These are phyloP conservation scores for Aphelenchoides avenae DNA, from an alignment of 1,140 invertebrate species.

Conservation along the genomic window DNA sequence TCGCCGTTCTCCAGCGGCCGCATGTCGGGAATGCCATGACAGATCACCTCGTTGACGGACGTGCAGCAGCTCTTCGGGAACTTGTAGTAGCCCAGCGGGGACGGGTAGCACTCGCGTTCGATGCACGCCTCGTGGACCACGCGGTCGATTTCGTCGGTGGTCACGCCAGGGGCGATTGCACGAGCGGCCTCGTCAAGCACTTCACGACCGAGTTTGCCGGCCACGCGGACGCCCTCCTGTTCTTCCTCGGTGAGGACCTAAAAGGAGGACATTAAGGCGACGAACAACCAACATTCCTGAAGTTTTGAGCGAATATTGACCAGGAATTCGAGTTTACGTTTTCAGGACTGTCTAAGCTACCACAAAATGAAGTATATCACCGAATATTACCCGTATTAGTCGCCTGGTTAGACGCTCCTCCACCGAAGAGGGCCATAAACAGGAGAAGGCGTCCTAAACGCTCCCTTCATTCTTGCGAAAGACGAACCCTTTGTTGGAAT, in stretches of 20 bases:
- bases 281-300: not conserved
- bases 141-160: constrained; percentile 92
- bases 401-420: no score
- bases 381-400: no score
- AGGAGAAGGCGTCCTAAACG: no score
- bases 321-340: not conserved
- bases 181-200: constrained; percentile 37
- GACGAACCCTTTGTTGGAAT: no score
- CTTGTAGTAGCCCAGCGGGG: constrained; percentile 94
- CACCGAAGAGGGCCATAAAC: no score
- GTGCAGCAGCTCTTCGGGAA: constrained; percentile 98
- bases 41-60: constrained; percentile 97
- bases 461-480: no score
- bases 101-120: constrained; percentile 95
- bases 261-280: not conserved
- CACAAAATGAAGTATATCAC: no score
- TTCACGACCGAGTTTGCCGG: constrained; percentile 71
- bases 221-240: constrained; percentile 80
- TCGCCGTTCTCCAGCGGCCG: constrained; percentile 87
- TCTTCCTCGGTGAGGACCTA: constrained; percentile 44
- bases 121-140: constrained; percentile 74
- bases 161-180: constrained; percentile 75
- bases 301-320: not conserved
- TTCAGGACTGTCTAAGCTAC: no score
- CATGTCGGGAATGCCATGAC: constrained; percentile 92